Base-by-base conservation (phyloP, 2,888 invertebrate genomes). In the Leucozona laternaria region DNA sequence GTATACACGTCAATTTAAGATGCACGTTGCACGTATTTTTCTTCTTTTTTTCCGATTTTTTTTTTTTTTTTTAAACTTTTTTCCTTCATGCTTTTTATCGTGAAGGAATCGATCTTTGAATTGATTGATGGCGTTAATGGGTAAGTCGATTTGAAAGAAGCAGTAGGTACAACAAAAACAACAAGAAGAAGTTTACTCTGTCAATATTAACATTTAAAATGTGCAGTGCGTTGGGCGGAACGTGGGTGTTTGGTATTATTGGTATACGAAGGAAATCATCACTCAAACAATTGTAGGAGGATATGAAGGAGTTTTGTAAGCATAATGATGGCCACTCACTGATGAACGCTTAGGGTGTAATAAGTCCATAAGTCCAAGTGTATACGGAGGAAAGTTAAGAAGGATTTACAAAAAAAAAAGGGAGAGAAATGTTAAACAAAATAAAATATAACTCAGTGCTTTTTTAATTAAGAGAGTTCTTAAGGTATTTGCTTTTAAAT, bases 71-170 rank as follows among this genome's bases (percentile, higher is more conserved):
- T 28, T 2, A n/a, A n/a, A n/a, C 11, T 1, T 28, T 34, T 6
- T 57, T 5, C 2, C 1, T 55, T 10, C 4, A 37, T 17, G 0
- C n/a, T 34, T 31, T 6, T 53, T 53, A 45, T 37, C 37, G 45
- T 5, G 13, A 48, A 43, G 25, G 34, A 34, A 62, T 60, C 60
- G 43, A 22, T 43, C 62, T 71, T 34, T 50, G 31, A 25, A 79
- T 37, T 64, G 79, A 79, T 79, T 79, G 72, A 79, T 72, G 64
- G 22, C 37, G 62, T 34, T 72, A 79, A 72, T 79, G 62, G 62
- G 17, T 64, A 40, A 25, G 43, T 72, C 53, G 55, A 72, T 71
- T 71, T 72, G 20, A 48, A 64, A 62, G 25, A 15, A 48, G 48
- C 48, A 31, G 8, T 10, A 15, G 1, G 5, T 10, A 8, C 0